A percentile compares a stretch with the other conserved stretches of the same genome.
Conservation (phyloP, 2,888 invertebrate genomes). For the Coremacera marginata region DNA sequence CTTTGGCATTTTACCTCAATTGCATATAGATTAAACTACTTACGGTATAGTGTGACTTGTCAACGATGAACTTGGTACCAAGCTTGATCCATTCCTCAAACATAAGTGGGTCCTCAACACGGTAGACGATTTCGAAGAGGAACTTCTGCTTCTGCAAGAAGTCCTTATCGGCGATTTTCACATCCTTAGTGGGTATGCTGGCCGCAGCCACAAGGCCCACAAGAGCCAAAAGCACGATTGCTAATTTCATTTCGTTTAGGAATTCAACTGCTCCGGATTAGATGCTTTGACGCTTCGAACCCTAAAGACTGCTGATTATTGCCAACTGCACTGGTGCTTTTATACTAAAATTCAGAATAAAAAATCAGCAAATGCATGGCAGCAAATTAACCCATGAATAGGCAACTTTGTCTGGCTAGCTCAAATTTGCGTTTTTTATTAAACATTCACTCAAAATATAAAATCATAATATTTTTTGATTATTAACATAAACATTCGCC, state of each 20-base stretch:
- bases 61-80: constrained; percentile 51
- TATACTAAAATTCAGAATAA: constrained; percentile 47
- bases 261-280: constrained; percentile 56
- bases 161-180: constrained; percentile 57
- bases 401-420: no score
- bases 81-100: constrained; percentile 63
- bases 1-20: constrained; percentile 16
- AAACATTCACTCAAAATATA: no score
- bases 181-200: constrained; percentile 51
- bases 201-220: constrained; percentile 59
- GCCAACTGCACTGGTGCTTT: constrained; percentile 42
- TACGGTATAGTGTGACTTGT: constrained; percentile 56
- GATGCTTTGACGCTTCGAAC: constrained; percentile 53
- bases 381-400: background rate
- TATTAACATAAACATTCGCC: no score
- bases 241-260: constrained; percentile 57
- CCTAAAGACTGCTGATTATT: constrained; percentile 61
- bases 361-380: background rate
- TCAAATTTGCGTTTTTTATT: no score
- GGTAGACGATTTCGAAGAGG: constrained; percentile 58
- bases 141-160: constrained; percentile 60
- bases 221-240: constrained; percentile 59
- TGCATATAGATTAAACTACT: constrained; percentile 34
- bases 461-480: no score
- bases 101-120: constrained; percentile 55